Percentiles rank a stretch among this genome's conserved stretches.
These are phyloP conservation scores for Pica pica DNA, from an alignment of 2,113 vertebrate genomes.

Conservation along the genomic window DNA sequence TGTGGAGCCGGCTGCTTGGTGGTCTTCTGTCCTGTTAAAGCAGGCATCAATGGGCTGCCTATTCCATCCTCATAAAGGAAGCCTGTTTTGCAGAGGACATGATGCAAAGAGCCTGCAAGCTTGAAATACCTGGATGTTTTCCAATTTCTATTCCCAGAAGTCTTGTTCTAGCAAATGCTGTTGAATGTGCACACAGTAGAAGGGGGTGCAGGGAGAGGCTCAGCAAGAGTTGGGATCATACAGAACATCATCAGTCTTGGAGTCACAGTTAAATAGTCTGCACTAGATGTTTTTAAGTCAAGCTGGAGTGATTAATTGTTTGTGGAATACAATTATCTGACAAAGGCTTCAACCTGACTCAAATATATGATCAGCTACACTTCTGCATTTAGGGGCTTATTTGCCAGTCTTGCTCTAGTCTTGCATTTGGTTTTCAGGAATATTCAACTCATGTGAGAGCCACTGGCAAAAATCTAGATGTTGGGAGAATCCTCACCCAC, in stretches of 20 bases:
- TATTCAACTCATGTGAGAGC: background rate
- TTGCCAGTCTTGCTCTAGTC: background rate
- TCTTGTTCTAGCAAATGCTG: slow-evolving; percentile 16
- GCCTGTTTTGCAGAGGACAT: background rate
- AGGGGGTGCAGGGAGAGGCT: background rate
- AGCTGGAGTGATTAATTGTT: background rate
- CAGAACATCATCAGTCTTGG: background rate
- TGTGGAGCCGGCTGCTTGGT: background rate
- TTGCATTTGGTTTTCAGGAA: background rate
- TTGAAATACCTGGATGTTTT: slow-evolving; percentile 27
- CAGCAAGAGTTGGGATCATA: background rate
- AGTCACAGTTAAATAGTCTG: background rate
- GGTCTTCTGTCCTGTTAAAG: background rate
- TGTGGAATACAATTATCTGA: background rate
- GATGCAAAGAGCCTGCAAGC: slow-evolving; percentile 40
- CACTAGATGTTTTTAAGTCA: background rate
- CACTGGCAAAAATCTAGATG: background rate
- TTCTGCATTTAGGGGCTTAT: background rate
- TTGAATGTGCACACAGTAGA: background rate
- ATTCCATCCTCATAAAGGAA: slow-evolving; percentile 8
- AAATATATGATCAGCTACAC: background rate
- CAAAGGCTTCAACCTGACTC: background rate
- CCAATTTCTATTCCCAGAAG: slow-evolving; percentile 44
- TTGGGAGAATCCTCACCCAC: background rate
- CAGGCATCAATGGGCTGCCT: background rate